These are phyloP conservation scores for Drosophila acutilabella DNA, from an alignment of 2,888 invertebrate genomes.

Conservation along the genomic window DNA sequence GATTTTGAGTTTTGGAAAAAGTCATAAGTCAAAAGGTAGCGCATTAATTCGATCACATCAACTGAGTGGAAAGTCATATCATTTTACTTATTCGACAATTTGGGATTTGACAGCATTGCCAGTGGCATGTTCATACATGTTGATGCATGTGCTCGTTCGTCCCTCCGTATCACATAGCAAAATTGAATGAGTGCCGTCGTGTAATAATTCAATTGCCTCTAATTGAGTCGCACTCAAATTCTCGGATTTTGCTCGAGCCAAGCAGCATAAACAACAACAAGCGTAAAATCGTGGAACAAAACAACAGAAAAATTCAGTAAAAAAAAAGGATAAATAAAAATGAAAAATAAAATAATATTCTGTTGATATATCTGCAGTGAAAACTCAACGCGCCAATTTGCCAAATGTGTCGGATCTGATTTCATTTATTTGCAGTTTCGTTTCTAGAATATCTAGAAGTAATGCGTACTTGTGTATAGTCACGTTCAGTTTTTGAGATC, in stretches of 20 bases:
- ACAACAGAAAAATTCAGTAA: background rate
- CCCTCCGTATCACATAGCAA: conserved; percentile 25
- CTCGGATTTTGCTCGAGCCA: conserved; percentile 67
- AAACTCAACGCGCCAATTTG: conserved; percentile 61
- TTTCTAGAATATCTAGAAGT: conserved; percentile 2
- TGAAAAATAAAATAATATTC: conserved; percentile 16
- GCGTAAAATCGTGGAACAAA: conserved; percentile 2
- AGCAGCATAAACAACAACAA: conserved; percentile 36
- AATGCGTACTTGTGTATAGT: conserved; percentile 41
- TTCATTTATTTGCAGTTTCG: conserved; percentile 40
- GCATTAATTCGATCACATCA: conserved; percentile 25
- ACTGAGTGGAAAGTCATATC: conserved; percentile 34
- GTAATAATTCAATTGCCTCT: conserved; percentile 79
- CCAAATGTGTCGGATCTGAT: conserved; percentile 77
- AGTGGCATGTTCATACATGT: conserved; percentile 40
- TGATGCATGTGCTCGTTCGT: background rate
- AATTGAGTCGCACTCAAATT: conserved; percentile 74
- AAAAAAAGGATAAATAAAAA: background rate
- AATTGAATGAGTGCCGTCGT: conserved; percentile 79
- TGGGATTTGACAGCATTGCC: conserved; percentile 49
- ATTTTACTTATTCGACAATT: conserved; percentile 60
- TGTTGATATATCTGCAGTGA: conserved; percentile 41
- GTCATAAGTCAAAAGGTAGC: conserved; percentile 13
- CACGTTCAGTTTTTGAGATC: conserved; percentile 42
- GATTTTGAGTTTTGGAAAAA: background rate